Conservation (phyloP, 2,113 vertebrate species). For the Carettochelys insculpta region DNA sequence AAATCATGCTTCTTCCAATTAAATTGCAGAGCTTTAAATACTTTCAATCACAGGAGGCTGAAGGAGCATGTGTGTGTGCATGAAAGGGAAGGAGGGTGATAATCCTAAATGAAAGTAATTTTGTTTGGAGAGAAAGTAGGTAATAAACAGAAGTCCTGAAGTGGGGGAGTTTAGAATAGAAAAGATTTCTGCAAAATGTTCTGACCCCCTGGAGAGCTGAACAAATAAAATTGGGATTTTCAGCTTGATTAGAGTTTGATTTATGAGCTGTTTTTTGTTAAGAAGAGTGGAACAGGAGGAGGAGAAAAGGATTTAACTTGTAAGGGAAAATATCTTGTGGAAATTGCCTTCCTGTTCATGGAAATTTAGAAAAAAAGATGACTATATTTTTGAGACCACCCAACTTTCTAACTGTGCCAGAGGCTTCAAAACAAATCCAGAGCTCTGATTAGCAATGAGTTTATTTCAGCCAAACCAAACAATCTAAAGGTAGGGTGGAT, state of each 20-base stretch:
- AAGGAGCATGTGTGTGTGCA: conserved; percentile 38
- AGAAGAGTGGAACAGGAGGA: conserved; percentile 59
- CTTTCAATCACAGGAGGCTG: conserved; percentile 60
- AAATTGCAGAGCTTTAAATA: conserved; percentile 73
- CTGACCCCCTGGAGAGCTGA: conserved; percentile 27
- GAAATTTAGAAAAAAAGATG: conserved; percentile 11
- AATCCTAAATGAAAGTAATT: conserved; percentile 74
- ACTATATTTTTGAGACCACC: background rate
- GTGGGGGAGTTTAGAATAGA: conserved; percentile 63
- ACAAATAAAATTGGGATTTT: conserved; percentile 68
- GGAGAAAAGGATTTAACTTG: conserved; percentile 65
- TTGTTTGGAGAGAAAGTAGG: conserved; percentile 60
- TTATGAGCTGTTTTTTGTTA: conserved; percentile 67
- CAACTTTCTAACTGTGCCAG: background rate
- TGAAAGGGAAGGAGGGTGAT: conserved; percentile 40
- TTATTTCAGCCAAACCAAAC: background rate
- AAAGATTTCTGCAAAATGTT: conserved; percentile 67
- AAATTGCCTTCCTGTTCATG: conserved; percentile 61
- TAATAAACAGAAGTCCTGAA: conserved; percentile 58
- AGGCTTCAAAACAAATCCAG: background rate
- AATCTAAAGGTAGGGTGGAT: background rate
- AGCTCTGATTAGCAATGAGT: background rate
- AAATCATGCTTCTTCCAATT: conserved; percentile 78
- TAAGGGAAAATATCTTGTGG: conserved; percentile 65
- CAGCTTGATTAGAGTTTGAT: conserved; percentile 69